Base-by-base conservation (phyloP, 2,888 invertebrate species). In the Philereme transversata region DNA sequence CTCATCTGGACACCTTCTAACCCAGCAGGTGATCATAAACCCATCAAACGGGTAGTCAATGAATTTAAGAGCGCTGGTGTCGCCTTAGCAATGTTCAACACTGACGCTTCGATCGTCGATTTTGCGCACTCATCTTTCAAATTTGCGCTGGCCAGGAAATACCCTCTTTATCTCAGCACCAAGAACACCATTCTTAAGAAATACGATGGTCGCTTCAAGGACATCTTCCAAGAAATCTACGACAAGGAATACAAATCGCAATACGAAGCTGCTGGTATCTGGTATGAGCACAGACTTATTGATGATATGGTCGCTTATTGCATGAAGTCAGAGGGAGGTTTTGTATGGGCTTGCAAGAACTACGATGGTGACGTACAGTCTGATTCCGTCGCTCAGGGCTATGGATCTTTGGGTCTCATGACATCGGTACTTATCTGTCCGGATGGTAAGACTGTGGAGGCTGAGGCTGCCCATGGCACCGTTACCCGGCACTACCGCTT, bases 291-390 rank as follows among this genome's bases (percentile, higher is more conserved):
- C 87, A 95, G 99, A 64, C 93, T 99, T 56, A 99, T 99, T 80
- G 99, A 99, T 84, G 99, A 99, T 79, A 99, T 99, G 99, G 99
- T 99, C 9, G 99, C 99, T 3, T 98, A 99, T 80, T 96, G 96
- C 40, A 97, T 99, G 97, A 99, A 99, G 87, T 97, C 98, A 0
- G 98, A 98, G 76, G 99, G 99, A 71, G 99, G 99, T 46, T 99
- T 99, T 86, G 99, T 99, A 0, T 99, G 99, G 99, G 99, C 99
- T 6, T 99, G 99, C 88, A 99, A 99, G 87, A 99, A 99, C 88
- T 99, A 99, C 83, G 99, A 99, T 81, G 99, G 99, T 46, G 99
- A 99, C 88, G 99, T 99, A 0, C 99, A 99, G 87, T 99, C 98
- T 0, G 99, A 99, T 87, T 97, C 98, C 0, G 97, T 99, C 36